Base-by-base conservation (phyloP, 2,888 invertebrate genomes). In the Polyommatus icarus region DNA sequence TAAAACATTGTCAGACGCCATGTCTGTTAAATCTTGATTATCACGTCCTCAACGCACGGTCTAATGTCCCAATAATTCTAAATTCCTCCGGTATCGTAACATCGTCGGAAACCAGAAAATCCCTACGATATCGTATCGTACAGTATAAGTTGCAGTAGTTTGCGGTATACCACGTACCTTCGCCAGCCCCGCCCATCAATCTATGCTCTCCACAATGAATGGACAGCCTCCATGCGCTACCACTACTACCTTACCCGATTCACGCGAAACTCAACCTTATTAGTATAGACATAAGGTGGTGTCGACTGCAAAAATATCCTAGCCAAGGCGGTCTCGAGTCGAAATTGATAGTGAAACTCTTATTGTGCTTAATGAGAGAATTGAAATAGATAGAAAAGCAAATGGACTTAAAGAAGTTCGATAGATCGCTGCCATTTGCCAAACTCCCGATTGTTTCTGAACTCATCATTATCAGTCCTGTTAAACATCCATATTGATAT, bases 291-390 rank as follows among this genome's bases (percentile, higher is more conserved):
- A 86, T 90, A 78, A 80, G 84, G 20, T 71, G 2, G 77, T 10
- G 7, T 6, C 0, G 77, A 36, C 24, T 3, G 88, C 79, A 86
- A 12, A 81, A 24, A 76, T 84, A 84, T 61, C 57, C 54, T 82
- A 80, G 87, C 81, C 78, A 83, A 86, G 87, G 87, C 85, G 87
- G 87, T 86, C 85, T 85, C 82, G 84, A 85, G 84, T 85, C 86
- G 87, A 89, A 92, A 93, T 93, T 93, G 91, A 93, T 92, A 90
- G 91, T 89, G 85, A 86, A 90, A 90, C 87, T 91, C 90, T 90
- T 90, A 91, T 90, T 89, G 90, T 87, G 87, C 87, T 90, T 92
- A 93, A 92, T 92, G 92, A 92, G 91, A 88, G 92, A 91, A 92
- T 91, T 91, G 92, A 91, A 92, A 92, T 86, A 87, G 90, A 91